phyloP scores from a whole-genome alignment of 1,140 invertebrate species.

The Vanessa atalanta region DNA sequence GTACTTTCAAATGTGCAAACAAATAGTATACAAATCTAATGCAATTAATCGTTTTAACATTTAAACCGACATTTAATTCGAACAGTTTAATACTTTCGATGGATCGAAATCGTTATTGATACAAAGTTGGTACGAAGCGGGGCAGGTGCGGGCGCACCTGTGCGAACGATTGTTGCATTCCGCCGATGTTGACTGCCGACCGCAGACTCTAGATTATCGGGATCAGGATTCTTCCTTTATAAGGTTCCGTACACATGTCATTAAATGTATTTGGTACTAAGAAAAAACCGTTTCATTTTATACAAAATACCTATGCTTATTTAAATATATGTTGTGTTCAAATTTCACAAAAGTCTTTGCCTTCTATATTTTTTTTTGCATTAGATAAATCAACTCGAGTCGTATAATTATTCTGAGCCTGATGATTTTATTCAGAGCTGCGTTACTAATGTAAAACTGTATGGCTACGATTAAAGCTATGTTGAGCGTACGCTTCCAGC shows the following conservation, averaged over 20 bases:
- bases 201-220: conserved; percentile 46
- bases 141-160: conserved; percentile 65
- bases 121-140: conserved; percentile 26
- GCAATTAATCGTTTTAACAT: not conserved
- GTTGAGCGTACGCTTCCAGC: too few species aligned
- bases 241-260: conserved; percentile 29
- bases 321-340: too few species aligned
- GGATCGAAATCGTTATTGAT: conserved; percentile 16
- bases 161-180: conserved; percentile 64
- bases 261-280: not conserved
- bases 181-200: conserved; percentile 56
- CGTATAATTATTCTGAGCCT: too few species aligned
- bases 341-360: too few species aligned
- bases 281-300: too few species aligned
- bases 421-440: too few species aligned
- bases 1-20: not conserved
- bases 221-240: conserved; percentile 51
- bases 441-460: too few species aligned
- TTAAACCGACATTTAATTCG: conserved; percentile 2
- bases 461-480: too few species aligned
- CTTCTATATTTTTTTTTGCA: too few species aligned
- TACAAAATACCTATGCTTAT: too few species aligned
- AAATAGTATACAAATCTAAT: not conserved
- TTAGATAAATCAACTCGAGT: too few species aligned
- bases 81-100: conserved; percentile 8